A percentile compares a stretch with the other conserved stretches of the same genome.
Conservation (phyloP, 2,113 vertebrate species). For the Aptenodytes forsteri region DNA sequence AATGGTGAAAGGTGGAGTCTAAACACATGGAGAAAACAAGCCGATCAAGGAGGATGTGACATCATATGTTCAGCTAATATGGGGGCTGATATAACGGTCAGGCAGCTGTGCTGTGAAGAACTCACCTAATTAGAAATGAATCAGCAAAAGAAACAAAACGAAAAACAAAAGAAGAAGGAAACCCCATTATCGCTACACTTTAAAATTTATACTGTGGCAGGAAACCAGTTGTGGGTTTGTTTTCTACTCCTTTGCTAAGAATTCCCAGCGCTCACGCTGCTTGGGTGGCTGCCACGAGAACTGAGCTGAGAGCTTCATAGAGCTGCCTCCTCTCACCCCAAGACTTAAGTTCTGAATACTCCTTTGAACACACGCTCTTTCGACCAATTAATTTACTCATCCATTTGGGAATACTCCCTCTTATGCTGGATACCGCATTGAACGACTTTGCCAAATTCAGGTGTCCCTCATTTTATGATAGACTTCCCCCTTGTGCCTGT, state of each 20-base stretch:
- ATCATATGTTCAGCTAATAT: fast-evolving
- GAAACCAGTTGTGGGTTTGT: background rate
- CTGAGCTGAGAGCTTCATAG: background rate
- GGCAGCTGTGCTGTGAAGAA: background rate
- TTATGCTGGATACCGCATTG: background rate
- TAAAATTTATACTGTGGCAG: background rate
- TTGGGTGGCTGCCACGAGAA: background rate
- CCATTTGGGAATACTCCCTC: background rate
- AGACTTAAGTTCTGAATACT: background rate
- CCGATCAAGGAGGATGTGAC: background rate
- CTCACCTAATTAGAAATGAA: background rate
- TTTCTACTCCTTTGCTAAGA: background rate
- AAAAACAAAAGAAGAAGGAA: background rate
- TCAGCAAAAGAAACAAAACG: background rate
- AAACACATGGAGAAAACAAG: background rate
- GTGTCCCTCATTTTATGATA: background rate
- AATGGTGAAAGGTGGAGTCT: background rate
- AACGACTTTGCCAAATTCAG: background rate
- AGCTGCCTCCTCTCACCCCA: background rate
- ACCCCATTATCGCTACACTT: background rate
- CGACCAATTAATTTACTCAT: background rate
- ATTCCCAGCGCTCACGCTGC: fast-evolving
- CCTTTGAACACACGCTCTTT: background rate
- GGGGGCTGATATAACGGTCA: background rate
- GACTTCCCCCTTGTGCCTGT: background rate